Evolutionary conservation across 2,888 invertebrate genomes (phyloP).

Genomic region (Pasiphila rectangulata): DNA sequence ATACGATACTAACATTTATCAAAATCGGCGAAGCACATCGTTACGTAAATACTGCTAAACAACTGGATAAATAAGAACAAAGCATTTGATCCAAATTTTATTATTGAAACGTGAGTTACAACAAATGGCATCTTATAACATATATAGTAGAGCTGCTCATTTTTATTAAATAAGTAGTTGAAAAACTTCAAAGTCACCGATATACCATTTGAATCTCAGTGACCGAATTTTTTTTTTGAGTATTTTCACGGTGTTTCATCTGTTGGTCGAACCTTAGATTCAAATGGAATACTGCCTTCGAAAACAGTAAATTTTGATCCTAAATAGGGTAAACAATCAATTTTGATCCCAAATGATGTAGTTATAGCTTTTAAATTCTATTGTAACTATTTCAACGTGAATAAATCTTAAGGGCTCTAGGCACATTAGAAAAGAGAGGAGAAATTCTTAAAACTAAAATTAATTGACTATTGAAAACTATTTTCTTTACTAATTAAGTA

Average conservation of each 20-base stretch:
- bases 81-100: conserved; percentile 64
- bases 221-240: neutral
- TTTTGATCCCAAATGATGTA: conserved; percentile 67
- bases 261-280: conserved; percentile 10
- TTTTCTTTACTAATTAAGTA: conserved; percentile 66
- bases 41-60: too few species aligned
- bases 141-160: conserved; percentile 79
- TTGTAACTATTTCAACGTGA: conserved; percentile 26
- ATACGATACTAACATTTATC: too few species aligned
- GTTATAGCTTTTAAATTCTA: conserved; percentile 20
- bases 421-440: conserved; percentile 37
- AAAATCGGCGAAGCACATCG: too few species aligned
- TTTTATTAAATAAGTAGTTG: conserved; percentile 35
- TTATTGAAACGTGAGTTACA: conserved; percentile 80
- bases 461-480: conserved; percentile 64
- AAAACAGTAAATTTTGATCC: conserved; percentile 47
- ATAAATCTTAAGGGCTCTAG: conserved; percentile 36
- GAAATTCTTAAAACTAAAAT: conserved; percentile 49
- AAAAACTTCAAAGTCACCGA: conserved; percentile 20
- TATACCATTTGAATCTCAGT: conserved; percentile 24
- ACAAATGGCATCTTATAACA: conserved; percentile 79
- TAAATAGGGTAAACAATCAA: conserved; percentile 42
- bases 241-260: neutral
- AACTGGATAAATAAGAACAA: conserved; percentile 36
- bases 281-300: conserved; percentile 21